These are phyloP conservation scores for Caenorhabditis uteleia DNA, from an alignment of 2,888 invertebrate genomes.

Conservation along the genomic window DNA sequence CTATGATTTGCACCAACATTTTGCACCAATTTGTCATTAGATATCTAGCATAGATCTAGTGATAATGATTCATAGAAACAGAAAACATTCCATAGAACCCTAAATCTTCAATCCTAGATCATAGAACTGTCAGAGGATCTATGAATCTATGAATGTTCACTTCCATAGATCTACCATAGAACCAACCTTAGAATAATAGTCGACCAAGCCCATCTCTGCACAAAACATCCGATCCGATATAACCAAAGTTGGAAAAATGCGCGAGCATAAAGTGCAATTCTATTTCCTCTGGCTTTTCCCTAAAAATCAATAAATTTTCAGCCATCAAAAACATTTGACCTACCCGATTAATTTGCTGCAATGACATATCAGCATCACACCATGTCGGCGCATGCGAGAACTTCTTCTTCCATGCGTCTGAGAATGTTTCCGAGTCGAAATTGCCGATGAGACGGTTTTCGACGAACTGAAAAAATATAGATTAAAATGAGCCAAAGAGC, in stretches of 20 bases:
- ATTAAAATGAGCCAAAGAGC: background rate
- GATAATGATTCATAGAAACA: no score
- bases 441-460: slow-evolving; percentile 59
- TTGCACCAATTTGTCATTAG: no score
- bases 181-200: slow-evolving; percentile 38
- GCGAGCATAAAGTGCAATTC: slow-evolving; percentile 64
- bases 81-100: no score
- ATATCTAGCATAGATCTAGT: no score
- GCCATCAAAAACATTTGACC: slow-evolving; percentile 10
- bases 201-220: slow-evolving; percentile 54
- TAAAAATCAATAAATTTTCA: slow-evolving; percentile 12
- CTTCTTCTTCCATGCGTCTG: slow-evolving; percentile 70
- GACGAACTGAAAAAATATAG: slow-evolving; percentile 51
- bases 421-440: slow-evolving; percentile 63
- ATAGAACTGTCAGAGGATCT: no score
- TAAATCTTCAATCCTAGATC: no score
- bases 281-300: slow-evolving; percentile 64
- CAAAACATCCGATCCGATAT: slow-evolving; percentile 58
- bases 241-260: slow-evolving; percentile 63
- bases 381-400: slow-evolving; percentile 79
- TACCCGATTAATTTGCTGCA: slow-evolving; percentile 95
- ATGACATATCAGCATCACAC: slow-evolving; percentile 92
- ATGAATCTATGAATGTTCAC: no score
- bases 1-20: no score
- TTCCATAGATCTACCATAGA: background rate